Evolutionary conservation across 2,888 invertebrate species (phyloP).

Genomic region (Galerucella nymphaeae): DNA sequence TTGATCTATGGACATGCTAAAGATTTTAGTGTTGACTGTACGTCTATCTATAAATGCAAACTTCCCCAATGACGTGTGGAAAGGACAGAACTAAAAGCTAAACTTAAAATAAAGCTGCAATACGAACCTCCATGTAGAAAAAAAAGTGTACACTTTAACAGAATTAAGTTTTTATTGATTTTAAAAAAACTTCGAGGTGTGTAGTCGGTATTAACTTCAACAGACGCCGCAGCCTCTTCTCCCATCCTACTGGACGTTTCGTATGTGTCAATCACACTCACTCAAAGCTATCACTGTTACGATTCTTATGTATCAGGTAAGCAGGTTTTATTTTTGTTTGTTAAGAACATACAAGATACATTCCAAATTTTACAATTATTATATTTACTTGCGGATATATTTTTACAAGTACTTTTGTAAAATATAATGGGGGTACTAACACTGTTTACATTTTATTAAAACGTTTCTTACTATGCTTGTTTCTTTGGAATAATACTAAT

Average conservation of each 20-base stretch:
- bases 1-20: too few species aligned
- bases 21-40: too few species aligned
- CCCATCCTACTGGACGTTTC: slow-evolving; percentile 60
- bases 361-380: background rate
- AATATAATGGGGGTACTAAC: background rate
- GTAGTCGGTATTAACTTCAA: slow-evolving; percentile 64
- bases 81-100: background rate
- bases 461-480: background rate
- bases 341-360: slow-evolving; percentile 41
- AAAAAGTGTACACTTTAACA: slow-evolving; percentile 84
- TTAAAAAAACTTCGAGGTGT: slow-evolving; percentile 60
- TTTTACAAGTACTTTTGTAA: slow-evolving; percentile 7
- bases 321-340: slow-evolving; percentile 47
- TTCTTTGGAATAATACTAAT: background rate
- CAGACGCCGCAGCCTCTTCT: slow-evolving; percentile 65
- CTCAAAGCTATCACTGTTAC: slow-evolving; percentile 44
- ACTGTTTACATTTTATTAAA: slow-evolving; percentile 1
- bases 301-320: slow-evolving; percentile 38
- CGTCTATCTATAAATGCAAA: too few species aligned
- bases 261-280: slow-evolving; percentile 34
- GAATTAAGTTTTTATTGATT: slow-evolving; percentile 82
- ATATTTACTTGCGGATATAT: slow-evolving; percentile 7
- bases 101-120: background rate
- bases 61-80: too few species aligned
- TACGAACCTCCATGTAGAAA: slow-evolving; percentile 82